Percentiles rank a stretch among this genome's conserved stretches.
Evolutionary conservation across 2,888 invertebrate genomes (phyloP).

Genomic region (Latrodectus elegans): DNA sequence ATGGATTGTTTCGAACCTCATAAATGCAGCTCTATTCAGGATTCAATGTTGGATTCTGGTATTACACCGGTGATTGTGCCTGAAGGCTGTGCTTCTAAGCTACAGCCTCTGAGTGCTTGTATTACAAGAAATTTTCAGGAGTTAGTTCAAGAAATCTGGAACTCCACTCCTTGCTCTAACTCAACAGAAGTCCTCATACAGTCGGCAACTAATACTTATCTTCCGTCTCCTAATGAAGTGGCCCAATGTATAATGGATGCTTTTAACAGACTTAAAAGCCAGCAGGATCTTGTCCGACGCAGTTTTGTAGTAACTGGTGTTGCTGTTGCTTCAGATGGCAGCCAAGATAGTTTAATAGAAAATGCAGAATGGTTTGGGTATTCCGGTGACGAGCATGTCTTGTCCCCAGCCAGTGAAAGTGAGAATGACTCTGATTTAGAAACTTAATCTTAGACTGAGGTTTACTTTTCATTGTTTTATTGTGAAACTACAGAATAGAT

Average conservation of each 20-base stretch:
- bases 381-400: slow-evolving; percentile 53
- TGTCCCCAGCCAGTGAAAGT: slow-evolving; percentile 59
- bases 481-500: not conserved
- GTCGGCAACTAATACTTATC: slow-evolving; percentile 46
- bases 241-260: slow-evolving; percentile 52
- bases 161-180: slow-evolving; percentile 6
- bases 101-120: slow-evolving; percentile 58
- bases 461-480: not conserved
- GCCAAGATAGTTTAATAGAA: slow-evolving; percentile 52
- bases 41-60: slow-evolving; percentile 50
- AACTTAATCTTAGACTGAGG: slow-evolving; percentile 7
- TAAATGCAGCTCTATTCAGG: slow-evolving; percentile 34
- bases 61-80: slow-evolving; percentile 62
- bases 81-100: slow-evolving; percentile 64
- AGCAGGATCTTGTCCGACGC: slow-evolving; percentile 53
- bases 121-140: slow-evolving; percentile 52
- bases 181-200: slow-evolving; percentile 2
- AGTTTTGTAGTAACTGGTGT: slow-evolving; percentile 65
- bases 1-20: slow-evolving; percentile 65
- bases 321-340: slow-evolving; percentile 54
- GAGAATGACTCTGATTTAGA: slow-evolving; percentile 57
- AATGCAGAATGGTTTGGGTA: slow-evolving; percentile 65
- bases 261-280: slow-evolving; percentile 21
- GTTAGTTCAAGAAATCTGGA: slow-evolving; percentile 55
- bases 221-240: slow-evolving; percentile 35